Evolutionary conservation across 2,113 vertebrate species (phyloP).

Genomic region (Myrmophylax atrothorax): DNA sequence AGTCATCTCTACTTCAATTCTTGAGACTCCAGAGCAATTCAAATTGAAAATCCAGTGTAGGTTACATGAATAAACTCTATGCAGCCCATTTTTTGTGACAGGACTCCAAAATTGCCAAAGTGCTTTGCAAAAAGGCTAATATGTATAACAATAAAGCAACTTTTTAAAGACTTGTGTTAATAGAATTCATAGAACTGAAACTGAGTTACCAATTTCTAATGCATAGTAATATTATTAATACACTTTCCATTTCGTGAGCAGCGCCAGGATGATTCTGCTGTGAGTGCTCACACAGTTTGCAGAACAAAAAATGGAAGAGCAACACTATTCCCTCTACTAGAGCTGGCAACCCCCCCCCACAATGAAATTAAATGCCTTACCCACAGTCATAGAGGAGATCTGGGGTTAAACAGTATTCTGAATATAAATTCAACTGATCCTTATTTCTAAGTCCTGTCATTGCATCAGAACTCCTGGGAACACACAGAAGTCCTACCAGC

Average conservation of each 20-base stretch:
- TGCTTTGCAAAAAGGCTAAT: neutral
- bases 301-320: neutral
- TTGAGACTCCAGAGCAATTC: neutral
- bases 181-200: neutral
- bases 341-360: neutral
- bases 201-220: neutral
- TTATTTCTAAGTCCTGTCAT: neutral
- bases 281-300: neutral
- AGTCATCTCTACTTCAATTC: neutral
- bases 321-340: accelerated
- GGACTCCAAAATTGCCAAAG: neutral
- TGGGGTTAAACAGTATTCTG: neutral
- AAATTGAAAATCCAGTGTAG: neutral
- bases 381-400: neutral
- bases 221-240: neutral
- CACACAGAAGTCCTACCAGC: neutral
- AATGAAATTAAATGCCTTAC: neutral
- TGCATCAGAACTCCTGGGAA: neutral
- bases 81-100: neutral
- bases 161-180: neutral
- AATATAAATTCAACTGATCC: neutral
- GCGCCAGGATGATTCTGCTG: neutral
- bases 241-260: neutral
- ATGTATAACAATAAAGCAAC: neutral
- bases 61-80: neutral